These are phyloP conservation scores for Pseudorectes ferrugineus DNA, from an alignment of 2,113 vertebrate species.

Conservation along the genomic window DNA sequence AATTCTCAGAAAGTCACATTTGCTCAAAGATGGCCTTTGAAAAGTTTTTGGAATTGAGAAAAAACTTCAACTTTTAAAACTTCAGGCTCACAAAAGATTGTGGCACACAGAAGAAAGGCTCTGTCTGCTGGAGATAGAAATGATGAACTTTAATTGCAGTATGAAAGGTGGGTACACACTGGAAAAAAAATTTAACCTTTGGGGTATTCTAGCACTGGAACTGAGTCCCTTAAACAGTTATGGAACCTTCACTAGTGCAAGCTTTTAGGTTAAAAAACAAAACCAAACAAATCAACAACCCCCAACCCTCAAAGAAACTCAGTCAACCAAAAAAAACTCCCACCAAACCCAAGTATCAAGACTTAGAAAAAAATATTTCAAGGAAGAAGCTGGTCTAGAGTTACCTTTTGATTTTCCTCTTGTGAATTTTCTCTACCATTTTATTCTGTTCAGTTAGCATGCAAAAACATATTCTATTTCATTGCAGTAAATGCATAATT, in stretches of 20 bases:
- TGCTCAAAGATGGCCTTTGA: background rate
- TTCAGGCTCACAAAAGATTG: background rate
- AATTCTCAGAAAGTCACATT: background rate
- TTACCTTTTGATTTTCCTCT: background rate
- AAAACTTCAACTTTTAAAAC: background rate
- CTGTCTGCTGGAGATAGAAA: background rate
- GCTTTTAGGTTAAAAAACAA: background rate
- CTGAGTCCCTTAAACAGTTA: background rate
- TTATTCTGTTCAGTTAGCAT: background rate
- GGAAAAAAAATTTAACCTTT: background rate
- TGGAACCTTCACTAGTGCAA: background rate
- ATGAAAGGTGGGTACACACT: background rate
- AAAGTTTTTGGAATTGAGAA: background rate
- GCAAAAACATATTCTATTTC: background rate
- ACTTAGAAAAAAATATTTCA: background rate
- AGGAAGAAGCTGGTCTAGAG: background rate
- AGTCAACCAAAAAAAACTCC: accelerated
- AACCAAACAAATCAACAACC: background rate
- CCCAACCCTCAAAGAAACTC: background rate
- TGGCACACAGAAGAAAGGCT: background rate
- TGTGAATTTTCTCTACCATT: background rate
- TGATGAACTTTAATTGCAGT: background rate
- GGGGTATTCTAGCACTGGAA: background rate
- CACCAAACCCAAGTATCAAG: background rate
- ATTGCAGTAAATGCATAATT: background rate